A percentile compares a stretch with the other conserved stretches of the same genome.
Conservation (phyloP, 2,888 invertebrate genomes). For the Amblyteles armatorius region DNA sequence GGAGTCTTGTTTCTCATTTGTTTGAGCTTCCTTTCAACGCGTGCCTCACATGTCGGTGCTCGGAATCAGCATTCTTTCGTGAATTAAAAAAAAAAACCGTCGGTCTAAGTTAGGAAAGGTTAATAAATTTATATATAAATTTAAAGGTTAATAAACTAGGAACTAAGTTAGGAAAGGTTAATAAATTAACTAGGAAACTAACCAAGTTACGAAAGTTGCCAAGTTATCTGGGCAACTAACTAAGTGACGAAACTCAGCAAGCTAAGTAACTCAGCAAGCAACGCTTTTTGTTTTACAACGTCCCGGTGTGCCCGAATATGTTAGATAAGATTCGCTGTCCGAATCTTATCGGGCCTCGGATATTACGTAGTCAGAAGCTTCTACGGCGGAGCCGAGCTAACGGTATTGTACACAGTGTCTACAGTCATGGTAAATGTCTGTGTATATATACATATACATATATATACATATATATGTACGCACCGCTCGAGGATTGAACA, state of each 20-base stretch:
- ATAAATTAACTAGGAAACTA: too few species aligned
- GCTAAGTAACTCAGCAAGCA: too few species aligned
- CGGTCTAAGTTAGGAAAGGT: too few species aligned
- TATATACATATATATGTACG: constrained; percentile 17
- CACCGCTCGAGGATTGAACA: constrained; percentile 66
- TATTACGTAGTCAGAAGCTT: constrained; percentile 58
- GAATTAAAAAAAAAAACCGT: not conserved
- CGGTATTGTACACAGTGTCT: constrained; percentile 55
- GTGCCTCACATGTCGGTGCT: not conserved
- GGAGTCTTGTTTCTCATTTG: constrained; percentile 30
- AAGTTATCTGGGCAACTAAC: too few species aligned
- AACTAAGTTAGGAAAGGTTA: too few species aligned
- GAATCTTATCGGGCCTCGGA: constrained; percentile 53
- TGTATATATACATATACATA: not conserved
- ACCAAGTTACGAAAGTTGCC: too few species aligned
- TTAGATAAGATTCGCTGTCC: constrained; percentile 39
- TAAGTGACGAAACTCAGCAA: too few species aligned
- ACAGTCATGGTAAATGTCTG: constrained; percentile 34
- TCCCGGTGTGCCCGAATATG: not conserved
- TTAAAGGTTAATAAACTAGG: too few species aligned
- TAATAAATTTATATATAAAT: too few species aligned
- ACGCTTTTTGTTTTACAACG: not conserved
- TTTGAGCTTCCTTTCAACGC: constrained; percentile 26
- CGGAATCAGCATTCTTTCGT: constrained; percentile 1
- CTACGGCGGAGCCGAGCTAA: constrained; percentile 60